phyloP scores from a whole-genome alignment of 2,113 vertebrate species.

The Eretmochelys imbricata region DNA sequence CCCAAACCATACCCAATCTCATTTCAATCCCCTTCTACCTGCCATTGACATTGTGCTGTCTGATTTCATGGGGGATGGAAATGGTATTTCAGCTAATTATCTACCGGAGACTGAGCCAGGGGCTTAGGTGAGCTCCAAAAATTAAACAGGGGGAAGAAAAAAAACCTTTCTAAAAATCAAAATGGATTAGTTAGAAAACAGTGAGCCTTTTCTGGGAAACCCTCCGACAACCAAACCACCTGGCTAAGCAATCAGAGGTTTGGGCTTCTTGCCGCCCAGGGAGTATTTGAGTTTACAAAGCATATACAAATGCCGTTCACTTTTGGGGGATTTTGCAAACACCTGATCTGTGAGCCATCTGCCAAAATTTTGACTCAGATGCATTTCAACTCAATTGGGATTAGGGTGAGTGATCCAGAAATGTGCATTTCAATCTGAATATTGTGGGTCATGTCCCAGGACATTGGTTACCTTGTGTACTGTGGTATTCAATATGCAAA shows the following conservation, averaged over 20 bases:
- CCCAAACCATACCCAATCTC: constrained; percentile 58
- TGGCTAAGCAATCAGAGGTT: not conserved
- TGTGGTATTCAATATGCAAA: constrained; percentile 72
- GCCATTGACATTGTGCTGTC: constrained; percentile 62
- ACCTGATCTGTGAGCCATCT: constrained; percentile 73
- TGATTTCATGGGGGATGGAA: constrained; percentile 67
- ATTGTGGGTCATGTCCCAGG: constrained; percentile 64
- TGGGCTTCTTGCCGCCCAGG: not conserved
- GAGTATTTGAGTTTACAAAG: constrained; percentile 34
- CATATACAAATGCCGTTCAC: constrained; percentile 28
- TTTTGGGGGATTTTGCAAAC: constrained; percentile 54
- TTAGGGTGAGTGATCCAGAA: constrained; percentile 63
- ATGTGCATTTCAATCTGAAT: constrained; percentile 32
- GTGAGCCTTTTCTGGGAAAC: not conserved
- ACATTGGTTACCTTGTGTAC: constrained; percentile 65
- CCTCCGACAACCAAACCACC: not conserved
- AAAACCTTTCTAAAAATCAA: not conserved
- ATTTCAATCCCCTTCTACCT: constrained; percentile 64
- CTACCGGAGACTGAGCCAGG: constrained; percentile 64
- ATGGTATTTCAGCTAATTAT: constrained; percentile 71
- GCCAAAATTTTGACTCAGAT: constrained; percentile 51
- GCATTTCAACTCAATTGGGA: constrained; percentile 47
- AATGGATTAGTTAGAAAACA: not conserved
- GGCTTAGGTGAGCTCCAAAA: constrained; percentile 67
- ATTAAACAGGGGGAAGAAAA: constrained; percentile 19